Conservation (phyloP, 2,797 vertebrate species). For the Hirundo rustica region DNA sequence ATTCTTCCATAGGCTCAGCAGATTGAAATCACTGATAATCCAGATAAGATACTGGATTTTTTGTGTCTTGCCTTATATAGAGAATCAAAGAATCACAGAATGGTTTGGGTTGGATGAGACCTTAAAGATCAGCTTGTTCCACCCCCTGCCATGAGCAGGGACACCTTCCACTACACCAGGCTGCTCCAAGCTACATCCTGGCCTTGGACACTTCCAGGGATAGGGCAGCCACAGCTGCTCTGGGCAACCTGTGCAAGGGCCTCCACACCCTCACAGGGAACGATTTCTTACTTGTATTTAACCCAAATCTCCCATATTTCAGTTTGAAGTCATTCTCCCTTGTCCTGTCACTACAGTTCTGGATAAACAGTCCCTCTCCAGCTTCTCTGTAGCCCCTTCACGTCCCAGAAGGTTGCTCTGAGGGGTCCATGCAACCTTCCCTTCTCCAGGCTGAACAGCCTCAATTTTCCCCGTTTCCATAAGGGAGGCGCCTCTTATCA, state of each 20-base stretch:
- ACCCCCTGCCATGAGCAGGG: neutral
- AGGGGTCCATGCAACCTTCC: neutral
- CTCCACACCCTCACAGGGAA: neutral
- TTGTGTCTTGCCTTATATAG: neutral
- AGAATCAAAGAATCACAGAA: neutral
- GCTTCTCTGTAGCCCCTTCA: neutral
- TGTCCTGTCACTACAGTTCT: neutral
- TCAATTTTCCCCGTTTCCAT: neutral
- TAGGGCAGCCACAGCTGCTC: neutral
- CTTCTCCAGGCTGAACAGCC: neutral
- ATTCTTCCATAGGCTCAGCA: neutral
- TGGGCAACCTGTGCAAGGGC: neutral
- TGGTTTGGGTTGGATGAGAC: neutral
- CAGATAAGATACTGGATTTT: neutral
- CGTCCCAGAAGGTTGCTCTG: neutral
- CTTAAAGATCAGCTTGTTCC: neutral
- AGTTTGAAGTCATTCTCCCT: neutral
- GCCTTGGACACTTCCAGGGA: neutral
- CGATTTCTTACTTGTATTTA: neutral
- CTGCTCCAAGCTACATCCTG: neutral
- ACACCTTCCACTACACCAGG: fast-evolving
- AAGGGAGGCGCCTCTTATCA: neutral
- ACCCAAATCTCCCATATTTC: neutral
- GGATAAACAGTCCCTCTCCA: neutral
- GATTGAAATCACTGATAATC: neutral